Evolutionary conservation across 30 jellyfish, hydroid and myxozoan species (phyloP).

Genomic region (Turritopsis dohrnii): DNA sequence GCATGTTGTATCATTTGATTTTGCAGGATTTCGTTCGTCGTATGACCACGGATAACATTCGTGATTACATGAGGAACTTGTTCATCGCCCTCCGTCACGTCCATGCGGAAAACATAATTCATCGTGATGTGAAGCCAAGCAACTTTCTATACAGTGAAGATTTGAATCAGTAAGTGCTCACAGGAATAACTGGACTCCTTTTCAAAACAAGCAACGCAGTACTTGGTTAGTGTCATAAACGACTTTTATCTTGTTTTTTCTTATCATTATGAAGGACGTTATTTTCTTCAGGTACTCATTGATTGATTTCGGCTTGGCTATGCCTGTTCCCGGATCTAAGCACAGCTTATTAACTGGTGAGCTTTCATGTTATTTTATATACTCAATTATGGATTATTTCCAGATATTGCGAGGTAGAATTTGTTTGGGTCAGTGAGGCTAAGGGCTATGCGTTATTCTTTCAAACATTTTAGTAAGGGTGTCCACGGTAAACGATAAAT

Average conservation of each 20-base stretch:
- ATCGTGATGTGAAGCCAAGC: constrained; percentile 98
- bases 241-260: not conserved
- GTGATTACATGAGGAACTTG: constrained; percentile 78
- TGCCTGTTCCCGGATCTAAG: constrained; percentile 95
- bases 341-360: constrained; percentile 56
- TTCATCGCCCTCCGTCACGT: constrained; percentile 78
- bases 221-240: too few species aligned
- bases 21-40: constrained; percentile 61
- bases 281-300: constrained; percentile 66
- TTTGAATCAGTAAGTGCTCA: constrained; percentile 48
- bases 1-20: not conserved
- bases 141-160: constrained; percentile 68
- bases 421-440: too few species aligned
- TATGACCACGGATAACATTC: constrained; percentile 59
- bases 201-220: too few species aligned
- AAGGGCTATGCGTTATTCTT: too few species aligned
- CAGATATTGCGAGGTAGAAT: too few species aligned
- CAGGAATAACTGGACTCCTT: too few species aligned
- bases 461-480: too few species aligned
- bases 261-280: not conserved
- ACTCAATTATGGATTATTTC: too few species aligned
- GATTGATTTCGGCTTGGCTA: constrained; percentile 97
- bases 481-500: too few species aligned
- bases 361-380: too few species aligned
- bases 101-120: constrained; percentile 73